Conservation (phyloP, 1,140 invertebrate genomes). For the Lepidostoma basale region DNA sequence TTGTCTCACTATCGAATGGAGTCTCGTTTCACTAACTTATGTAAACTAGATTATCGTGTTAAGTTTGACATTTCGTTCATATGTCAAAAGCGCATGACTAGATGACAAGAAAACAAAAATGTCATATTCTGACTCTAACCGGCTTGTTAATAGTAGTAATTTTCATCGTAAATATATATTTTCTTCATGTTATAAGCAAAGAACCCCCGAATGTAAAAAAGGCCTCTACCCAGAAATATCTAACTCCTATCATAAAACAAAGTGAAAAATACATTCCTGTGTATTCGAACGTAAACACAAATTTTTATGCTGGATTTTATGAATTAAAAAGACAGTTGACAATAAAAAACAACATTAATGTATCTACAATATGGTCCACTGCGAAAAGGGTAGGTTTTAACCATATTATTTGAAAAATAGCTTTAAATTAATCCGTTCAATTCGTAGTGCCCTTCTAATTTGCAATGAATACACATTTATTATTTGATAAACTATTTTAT, state of each 20-base stretch:
- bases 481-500: background rate
- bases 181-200: slow-evolving; percentile 53
- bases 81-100: slow-evolving; percentile 31
- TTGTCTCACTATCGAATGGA: slow-evolving; percentile 13
- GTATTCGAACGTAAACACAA: slow-evolving; percentile 53
- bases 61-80: slow-evolving; percentile 11
- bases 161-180: slow-evolving; percentile 53
- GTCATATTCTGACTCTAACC: slow-evolving; percentile 32
- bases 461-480: background rate
- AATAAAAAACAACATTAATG: slow-evolving; percentile 50
- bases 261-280: slow-evolving; percentile 50
- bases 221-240: slow-evolving; percentile 49
- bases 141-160: slow-evolving; percentile 48
- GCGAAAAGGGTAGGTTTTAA: slow-evolving; percentile 50
- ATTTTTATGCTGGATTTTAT: slow-evolving; percentile 53
- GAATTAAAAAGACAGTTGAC: slow-evolving; percentile 51
- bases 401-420: slow-evolving; percentile 15
- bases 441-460: background rate
- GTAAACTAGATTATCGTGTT: slow-evolving; percentile 8
- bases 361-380: slow-evolving; percentile 53
- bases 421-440: background rate
- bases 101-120: slow-evolving; percentile 38
- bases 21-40: no score
- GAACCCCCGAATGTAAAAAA: slow-evolving; percentile 45
- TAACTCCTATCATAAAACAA: slow-evolving; percentile 43